A percentile compares a stretch with the other conserved stretches of the same genome.
Conservation (phyloP, 1,140 invertebrate species). For the Heliconius hewitsoni region DNA sequence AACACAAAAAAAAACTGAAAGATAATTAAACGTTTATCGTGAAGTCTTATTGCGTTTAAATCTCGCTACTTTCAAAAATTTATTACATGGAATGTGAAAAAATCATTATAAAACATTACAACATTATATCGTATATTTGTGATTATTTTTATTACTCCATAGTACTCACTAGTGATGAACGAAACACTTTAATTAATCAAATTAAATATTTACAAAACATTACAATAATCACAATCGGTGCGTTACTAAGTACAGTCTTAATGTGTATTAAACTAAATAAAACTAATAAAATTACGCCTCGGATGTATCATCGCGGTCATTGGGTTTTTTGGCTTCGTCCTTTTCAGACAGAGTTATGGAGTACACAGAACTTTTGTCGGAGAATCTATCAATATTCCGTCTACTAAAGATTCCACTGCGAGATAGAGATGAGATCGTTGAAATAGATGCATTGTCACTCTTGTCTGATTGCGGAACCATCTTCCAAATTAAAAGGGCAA, state of each 20-base stretch:
- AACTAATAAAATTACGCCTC: slow-evolving; percentile 61
- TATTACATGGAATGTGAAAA: too few relatives aligned
- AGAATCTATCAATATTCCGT: slow-evolving; percentile 70
- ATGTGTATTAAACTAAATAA: slow-evolving; percentile 10
- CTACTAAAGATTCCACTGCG: slow-evolving; percentile 65
- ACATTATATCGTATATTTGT: not conserved
- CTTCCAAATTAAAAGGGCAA: slow-evolving; percentile 77
- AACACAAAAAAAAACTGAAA: too few relatives aligned
- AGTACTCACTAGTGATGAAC: not conserved
- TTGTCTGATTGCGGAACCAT: slow-evolving; percentile 66
- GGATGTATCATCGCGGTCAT: slow-evolving; percentile 73
- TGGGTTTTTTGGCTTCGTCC: slow-evolving; percentile 65
- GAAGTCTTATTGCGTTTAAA: too few relatives aligned
- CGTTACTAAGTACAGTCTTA: slow-evolving; percentile 25
- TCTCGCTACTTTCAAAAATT: too few relatives aligned
- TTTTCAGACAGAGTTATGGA: slow-evolving; percentile 78
- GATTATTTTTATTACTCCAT: not conserved
- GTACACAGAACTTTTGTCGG: slow-evolving; percentile 75
- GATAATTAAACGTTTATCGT: too few relatives aligned
- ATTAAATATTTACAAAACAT: slow-evolving; percentile 1
- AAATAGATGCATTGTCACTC: slow-evolving; percentile 64
- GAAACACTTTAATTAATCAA: not conserved
- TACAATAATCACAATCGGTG: slow-evolving; percentile 22
- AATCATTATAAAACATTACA: not conserved
- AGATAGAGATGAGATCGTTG: slow-evolving; percentile 62